phyloP scores from a whole-genome alignment of 2,797 vertebrate genomes.

The Heterohyrax brucei region DNA sequence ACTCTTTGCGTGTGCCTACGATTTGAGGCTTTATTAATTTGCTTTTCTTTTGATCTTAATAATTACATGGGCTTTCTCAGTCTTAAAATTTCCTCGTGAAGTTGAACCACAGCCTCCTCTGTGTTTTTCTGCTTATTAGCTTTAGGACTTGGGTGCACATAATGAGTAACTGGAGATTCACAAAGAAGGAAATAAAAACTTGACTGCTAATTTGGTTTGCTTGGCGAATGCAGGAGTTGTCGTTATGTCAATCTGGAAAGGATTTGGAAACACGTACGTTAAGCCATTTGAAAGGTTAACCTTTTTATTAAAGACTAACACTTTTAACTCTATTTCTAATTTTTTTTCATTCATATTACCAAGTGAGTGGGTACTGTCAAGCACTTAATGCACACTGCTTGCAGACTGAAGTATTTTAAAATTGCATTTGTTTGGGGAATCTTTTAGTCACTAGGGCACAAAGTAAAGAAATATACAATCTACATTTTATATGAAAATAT shows the following conservation, averaged over 20 bases:
- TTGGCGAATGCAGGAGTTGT: neutral
- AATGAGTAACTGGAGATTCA: slow-evolving; percentile 6
- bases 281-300: slow-evolving; percentile 21
- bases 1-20: slow-evolving; percentile 17
- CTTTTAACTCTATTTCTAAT: slow-evolving; percentile 39
- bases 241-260: neutral
- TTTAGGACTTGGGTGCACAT: neutral
- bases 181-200: slow-evolving; percentile 25
- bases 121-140: slow-evolving; percentile 63
- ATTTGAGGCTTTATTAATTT: slow-evolving; percentile 78
- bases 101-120: slow-evolving; percentile 23
- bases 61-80: slow-evolving; percentile 73
- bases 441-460: slow-evolving; percentile 44
- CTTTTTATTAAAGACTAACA: slow-evolving; percentile 35
- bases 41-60: slow-evolving; percentile 78
- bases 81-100: slow-evolving; percentile 62
- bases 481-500: neutral
- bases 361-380: neutral
- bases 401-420: slow-evolving; percentile 58
- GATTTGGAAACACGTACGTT: slow-evolving; percentile 56
- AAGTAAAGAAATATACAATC: slow-evolving; percentile 55
- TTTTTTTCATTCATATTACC: slow-evolving; percentile 37
- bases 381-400: neutral
- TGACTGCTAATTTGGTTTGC: slow-evolving; percentile 15
- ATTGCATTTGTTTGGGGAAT: slow-evolving; percentile 9